Evolutionary conservation across 2,888 invertebrate species (phyloP).

Genomic region (Argynnis bischoffii): DNA sequence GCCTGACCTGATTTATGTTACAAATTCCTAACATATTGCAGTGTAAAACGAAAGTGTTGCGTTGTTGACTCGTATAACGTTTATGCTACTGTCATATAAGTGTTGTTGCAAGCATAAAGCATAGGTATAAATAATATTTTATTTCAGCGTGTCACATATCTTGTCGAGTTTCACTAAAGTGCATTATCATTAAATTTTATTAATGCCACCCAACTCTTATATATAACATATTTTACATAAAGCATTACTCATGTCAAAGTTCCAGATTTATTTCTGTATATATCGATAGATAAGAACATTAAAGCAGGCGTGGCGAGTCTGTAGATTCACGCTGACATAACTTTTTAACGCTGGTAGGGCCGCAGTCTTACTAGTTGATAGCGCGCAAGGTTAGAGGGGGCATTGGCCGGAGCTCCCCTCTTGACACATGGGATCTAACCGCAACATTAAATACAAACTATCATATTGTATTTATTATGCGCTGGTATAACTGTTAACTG

Average conservation of each 20-base stretch:
- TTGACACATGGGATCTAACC: conserved; percentile 49
- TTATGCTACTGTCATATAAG: background rate
- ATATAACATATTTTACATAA: too few relatives aligned
- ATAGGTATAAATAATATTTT: background rate
- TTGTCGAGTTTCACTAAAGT: too few relatives aligned
- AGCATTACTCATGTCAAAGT: too few relatives aligned
- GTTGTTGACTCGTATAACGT: conserved; percentile 19
- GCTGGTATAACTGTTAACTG: background rate
- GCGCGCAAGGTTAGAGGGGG: conserved; percentile 64
- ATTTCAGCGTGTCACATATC: too few relatives aligned
- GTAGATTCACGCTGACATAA: background rate
- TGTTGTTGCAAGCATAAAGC: background rate
- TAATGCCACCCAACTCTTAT: too few relatives aligned
- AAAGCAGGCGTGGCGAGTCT: background rate
- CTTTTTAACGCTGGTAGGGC: background rate
- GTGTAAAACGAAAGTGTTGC: conserved; percentile 38
- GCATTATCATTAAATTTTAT: too few relatives aligned
- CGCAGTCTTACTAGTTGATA: conserved; percentile 44
- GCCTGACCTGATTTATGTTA: conserved; percentile 18
- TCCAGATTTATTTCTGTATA: too few relatives aligned
- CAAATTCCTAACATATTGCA: conserved; percentile 10
- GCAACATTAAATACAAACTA: conserved; percentile 38
- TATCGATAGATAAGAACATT: too few relatives aligned
- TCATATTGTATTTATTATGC: conserved; percentile 19
- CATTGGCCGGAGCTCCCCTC: conserved; percentile 53